Base-by-base conservation (phyloP, 2,888 invertebrate species). In the Heliconius sara region DNA sequence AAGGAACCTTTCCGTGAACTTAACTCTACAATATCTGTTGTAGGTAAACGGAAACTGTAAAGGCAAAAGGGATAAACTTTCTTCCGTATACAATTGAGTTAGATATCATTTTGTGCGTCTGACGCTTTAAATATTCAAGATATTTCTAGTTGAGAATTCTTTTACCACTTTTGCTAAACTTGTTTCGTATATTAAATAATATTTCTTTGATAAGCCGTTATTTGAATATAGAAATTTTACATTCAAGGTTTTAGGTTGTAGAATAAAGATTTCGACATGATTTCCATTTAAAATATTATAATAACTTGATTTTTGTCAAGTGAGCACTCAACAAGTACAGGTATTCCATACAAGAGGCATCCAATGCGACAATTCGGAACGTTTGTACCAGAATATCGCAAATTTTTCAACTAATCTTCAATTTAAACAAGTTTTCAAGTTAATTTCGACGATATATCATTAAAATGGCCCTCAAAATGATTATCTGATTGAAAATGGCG, bases 41-140 rank as follows among this genome's bases (percentile, higher is more conserved):
- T 47, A 75, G 65, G 75, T 75, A 65, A 75, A 65, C 66, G 75
- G 65, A 47, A 75, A 75, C 43, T 66, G 65, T 73, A 75, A 75
- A 75, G 60, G 75, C 75, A 47, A 75, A 75, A 47, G 65, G 75
- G 65, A 75, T 65, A 34, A 63, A 66, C 65, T 75, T 75, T 75
- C 27, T 75, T 65, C 43, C 47, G 43, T 66, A 43, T 66, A 47
- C 63, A 65, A 66, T 75, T 75, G 47, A 75, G 75, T 66, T 66
- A 43, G 75, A 75, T 66, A 75, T 75, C 65, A 65, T 75, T 65
- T 66, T 66, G 63, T 65, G 65, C 63, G 63, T 63, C 34, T n/a
- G 19, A 25, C 27, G 65, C 22, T 63, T 75, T 75, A 63, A 74
- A 74, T 74, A 74, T 74, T 74, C 12, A 34, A 65, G 25, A 74